Evolutionary conservation across 2,888 invertebrate genomes (phyloP).

Genomic region (Clistopyga incitator): DNA sequence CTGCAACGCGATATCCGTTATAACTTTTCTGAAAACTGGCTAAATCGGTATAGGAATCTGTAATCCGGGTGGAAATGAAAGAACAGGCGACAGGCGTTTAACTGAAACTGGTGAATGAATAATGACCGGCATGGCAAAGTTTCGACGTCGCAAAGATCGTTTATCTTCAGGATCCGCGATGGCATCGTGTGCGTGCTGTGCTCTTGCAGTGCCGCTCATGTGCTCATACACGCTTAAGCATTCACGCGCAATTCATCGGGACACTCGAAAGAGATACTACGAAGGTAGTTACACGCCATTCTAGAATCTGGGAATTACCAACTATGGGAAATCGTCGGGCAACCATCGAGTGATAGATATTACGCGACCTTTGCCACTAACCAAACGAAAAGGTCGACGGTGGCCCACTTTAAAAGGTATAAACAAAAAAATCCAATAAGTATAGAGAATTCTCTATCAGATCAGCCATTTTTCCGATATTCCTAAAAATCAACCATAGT

Average conservation of each 20-base stretch:
- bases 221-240: neutral
- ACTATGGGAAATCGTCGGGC: slow-evolving; percentile 5
- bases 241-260: slow-evolving; percentile 1
- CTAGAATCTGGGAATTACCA: slow-evolving; percentile 42
- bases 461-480: no score
- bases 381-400: neutral
- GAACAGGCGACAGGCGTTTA: slow-evolving; percentile 9
- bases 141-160: slow-evolving; percentile 58
- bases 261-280: neutral
- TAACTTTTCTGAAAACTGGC: slow-evolving; percentile 10
- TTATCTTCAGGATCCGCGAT: slow-evolving; percentile 42
- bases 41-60: slow-evolving; percentile 31
- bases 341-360: slow-evolving; percentile 44
- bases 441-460: no score
- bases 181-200: slow-evolving; percentile 1
- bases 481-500: no score
- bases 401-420: neutral
- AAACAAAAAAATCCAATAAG: neutral
- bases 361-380: slow-evolving; percentile 39
- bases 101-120: slow-evolving; percentile 48
- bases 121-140: slow-evolving; percentile 33
- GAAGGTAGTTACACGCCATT: slow-evolving; percentile 28
- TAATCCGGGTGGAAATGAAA: neutral
- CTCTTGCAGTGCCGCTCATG: neutral
- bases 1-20: slow-evolving; percentile 10